Base-by-base conservation (phyloP, 2,888 invertebrate genomes). In the Leptopilina syphax region DNA sequence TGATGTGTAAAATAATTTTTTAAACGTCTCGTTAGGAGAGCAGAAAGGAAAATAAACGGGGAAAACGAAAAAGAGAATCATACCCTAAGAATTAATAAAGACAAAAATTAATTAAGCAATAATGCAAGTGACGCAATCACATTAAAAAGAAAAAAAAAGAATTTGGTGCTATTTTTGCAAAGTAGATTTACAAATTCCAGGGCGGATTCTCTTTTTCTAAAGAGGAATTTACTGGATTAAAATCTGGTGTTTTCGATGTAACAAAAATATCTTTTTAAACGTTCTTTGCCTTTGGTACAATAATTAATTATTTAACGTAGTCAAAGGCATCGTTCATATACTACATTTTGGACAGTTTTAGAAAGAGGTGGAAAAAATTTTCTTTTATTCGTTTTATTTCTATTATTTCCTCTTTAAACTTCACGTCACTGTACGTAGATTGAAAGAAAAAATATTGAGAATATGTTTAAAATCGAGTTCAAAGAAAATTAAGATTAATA, bases 141-240 rank as follows among this genome's bases (percentile, higher is more conserved):
- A 57, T 57, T 27, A n/a, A 73, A 27, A 57, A 13, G 34, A 57
- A 50, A 57, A 7, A 7, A 34, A 34, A 13, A 34, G 27, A 34
- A 57, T 73, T 73, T 73, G 73, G 73, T 73, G 73, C 73, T 73
- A 73, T 73, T 73, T 73, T 73, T 73, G 57, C 73, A 73, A 73
- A 41, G n/a, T 73, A 73, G 57, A 73, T 27, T 6, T 34, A 73
- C 34, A 73, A 73, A 27, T 41, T 73, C 34, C 27, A n/a, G 73
- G 57, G 73, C 57, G 57, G 70, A 73, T 73, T 57, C 73, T 73
- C 73, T 73, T 73, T 73, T 73, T 73, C 73, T 0, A 34, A 7
- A 13, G 27, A 70, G 13, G 54, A 27, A 50, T 27, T 57, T 57
- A 34, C 57, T 18, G 18, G 18, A 18, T 18, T 18, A 18, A 18